These are phyloP conservation scores for Lasioglossum morio DNA, from an alignment of 2,888 invertebrate genomes.

Conservation along the genomic window DNA sequence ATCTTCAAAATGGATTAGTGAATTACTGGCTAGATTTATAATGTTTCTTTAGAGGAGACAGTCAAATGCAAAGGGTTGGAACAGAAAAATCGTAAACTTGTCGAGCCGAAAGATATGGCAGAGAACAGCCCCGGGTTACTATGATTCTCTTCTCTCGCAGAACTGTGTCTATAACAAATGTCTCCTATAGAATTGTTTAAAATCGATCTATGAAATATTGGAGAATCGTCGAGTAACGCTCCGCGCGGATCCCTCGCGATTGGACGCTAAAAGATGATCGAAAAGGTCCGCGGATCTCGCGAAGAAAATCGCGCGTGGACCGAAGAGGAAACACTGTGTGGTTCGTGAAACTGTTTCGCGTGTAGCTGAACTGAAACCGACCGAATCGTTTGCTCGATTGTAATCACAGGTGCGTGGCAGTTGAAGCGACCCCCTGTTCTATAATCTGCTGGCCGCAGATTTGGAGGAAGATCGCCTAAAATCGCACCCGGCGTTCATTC, in stretches of 20 bases:
- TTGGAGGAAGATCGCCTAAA: not conserved
- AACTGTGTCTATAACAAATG: not conserved
- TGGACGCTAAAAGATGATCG: slow-evolving; percentile 41
- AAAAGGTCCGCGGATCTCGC: slow-evolving; percentile 24
- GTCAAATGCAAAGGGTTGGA: not conserved
- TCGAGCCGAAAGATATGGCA: not conserved
- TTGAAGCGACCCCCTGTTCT: slow-evolving; percentile 18
- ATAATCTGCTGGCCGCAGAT: not conserved
- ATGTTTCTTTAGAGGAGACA: not conserved
- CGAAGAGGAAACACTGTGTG: slow-evolving; percentile 10
- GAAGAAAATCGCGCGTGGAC: slow-evolving; percentile 21
- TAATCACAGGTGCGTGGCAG: slow-evolving; percentile 38
- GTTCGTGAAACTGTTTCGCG: slow-evolving; percentile 16
- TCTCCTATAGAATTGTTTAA: not conserved
- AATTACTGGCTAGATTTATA: not conserved
- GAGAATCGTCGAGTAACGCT: not conserved
- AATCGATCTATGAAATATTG: not conserved
- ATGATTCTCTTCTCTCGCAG: not conserved
- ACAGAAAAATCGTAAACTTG: not conserved
- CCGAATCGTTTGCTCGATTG: slow-evolving; percentile 14
- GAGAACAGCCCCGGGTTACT: not conserved
- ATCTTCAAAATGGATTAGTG: not conserved
- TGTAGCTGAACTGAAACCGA: slow-evolving; percentile 35
- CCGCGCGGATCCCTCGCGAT: not conserved
- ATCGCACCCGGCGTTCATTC: slow-evolving; percentile 2